Percentiles rank a stretch among this genome's conserved stretches.
Conservation (phyloP, 2,888 invertebrate genomes). For the Isoperla grammatica region DNA sequence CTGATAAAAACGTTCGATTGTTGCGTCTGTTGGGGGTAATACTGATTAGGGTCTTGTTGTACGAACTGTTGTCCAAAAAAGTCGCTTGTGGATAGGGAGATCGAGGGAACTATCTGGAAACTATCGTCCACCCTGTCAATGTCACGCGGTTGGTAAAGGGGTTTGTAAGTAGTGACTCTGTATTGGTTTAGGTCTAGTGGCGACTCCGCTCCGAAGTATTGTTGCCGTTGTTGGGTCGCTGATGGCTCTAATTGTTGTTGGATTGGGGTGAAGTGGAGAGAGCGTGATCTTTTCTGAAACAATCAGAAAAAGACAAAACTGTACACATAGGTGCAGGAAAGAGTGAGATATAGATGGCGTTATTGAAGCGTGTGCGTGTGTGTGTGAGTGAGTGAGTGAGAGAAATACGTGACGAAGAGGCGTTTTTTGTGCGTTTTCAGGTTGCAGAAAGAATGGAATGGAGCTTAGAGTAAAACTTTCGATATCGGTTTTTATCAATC, state of each 20-base stretch:
- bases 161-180: conserved; percentile 26
- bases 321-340: conserved; percentile 21
- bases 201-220: neutral
- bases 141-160: neutral
- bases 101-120: conserved; percentile 6
- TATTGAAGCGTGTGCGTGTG: no score
- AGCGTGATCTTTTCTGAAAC: conserved; percentile 34
- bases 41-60: no score
- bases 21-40: conserved; percentile 17
- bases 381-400: no score
- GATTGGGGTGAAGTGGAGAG: conserved; percentile 28
- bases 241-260: conserved; percentile 17
- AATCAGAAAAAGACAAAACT: conserved; percentile 30
- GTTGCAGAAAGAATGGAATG: no score
- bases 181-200: neutral
- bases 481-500: no score
- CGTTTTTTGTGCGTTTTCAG: no score
- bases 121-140: neutral
- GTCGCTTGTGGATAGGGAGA: neutral
- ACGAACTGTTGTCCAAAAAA: conserved; percentile 1
- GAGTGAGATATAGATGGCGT: neutral
- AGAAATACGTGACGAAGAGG: no score
- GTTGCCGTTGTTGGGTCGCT: conserved; percentile 4
- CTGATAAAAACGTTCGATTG: conserved; percentile 12
- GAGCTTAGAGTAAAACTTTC: no score